These are phyloP conservation scores for Melanotaenia nigrans DNA, from an alignment of 2,797 vertebrate species.

Conservation along the genomic window DNA sequence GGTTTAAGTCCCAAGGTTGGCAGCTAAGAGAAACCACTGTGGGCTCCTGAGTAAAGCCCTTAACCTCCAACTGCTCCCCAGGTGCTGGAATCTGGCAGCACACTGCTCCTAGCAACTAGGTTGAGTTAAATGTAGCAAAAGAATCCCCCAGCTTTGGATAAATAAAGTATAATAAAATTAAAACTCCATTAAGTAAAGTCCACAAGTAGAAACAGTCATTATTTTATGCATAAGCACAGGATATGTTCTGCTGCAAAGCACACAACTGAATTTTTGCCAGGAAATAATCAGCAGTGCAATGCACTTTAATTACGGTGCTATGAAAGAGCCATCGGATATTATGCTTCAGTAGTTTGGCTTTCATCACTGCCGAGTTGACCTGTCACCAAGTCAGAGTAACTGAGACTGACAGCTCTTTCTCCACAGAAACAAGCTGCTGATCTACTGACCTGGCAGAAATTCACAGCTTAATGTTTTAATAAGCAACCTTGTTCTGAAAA, in stretches of 20 bases:
- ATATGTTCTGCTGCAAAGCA: conserved; percentile 28
- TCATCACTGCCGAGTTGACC: conserved; percentile 52
- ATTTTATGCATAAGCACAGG: conserved; percentile 31
- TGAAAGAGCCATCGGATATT: conserved; percentile 40
- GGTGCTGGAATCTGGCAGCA: too few relatives aligned
- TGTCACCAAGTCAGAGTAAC: conserved; percentile 49
- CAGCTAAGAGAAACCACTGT: too few relatives aligned
- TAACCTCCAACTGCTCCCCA: too few relatives aligned
- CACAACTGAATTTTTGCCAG: conserved; percentile 20
- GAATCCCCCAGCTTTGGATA: too few relatives aligned
- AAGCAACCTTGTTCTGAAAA: neutral
- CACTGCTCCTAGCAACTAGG: too few relatives aligned
- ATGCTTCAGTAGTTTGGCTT: conserved; percentile 56
- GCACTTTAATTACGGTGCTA: conserved; percentile 69
- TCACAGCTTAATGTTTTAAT: conserved; percentile 10
- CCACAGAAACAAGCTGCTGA: conserved; percentile 22
- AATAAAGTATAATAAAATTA: too few relatives aligned
- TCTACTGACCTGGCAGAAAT: conserved; percentile 26
- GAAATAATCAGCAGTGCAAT: conserved; percentile 43
- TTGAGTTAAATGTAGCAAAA: too few relatives aligned
- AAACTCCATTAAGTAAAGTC: neutral
- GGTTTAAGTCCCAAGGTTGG: too few relatives aligned
- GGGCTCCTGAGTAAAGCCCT: too few relatives aligned
- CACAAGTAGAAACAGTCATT: conserved; percentile 4
- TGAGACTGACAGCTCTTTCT: conserved; percentile 46